These are phyloP conservation scores for Rhyacophila evoluta DNA, from an alignment of 2,888 invertebrate genomes.

Conservation along the genomic window DNA sequence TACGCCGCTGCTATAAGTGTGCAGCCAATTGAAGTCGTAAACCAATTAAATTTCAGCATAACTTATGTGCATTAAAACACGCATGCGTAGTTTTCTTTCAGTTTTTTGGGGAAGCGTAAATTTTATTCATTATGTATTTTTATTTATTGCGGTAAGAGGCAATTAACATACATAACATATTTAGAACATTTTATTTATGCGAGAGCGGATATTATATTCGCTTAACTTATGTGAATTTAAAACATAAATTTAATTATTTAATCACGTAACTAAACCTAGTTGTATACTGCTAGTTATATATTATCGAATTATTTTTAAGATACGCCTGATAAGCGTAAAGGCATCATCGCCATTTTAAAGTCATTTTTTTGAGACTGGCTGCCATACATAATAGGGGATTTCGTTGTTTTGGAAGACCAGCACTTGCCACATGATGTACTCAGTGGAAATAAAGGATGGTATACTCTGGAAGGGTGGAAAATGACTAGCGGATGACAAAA, in stretches of 20 bases:
- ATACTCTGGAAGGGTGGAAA: too few relatives aligned
- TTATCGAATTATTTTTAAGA: too few relatives aligned
- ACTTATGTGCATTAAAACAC: not conserved
- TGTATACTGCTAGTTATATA: too few relatives aligned
- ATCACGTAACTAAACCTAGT: too few relatives aligned
- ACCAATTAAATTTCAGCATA: not conserved
- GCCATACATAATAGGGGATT: too few relatives aligned
- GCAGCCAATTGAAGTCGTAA: not conserved
- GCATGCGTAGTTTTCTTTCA: not conserved
- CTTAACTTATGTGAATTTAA: constrained; percentile 4
- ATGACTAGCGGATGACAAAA: too few relatives aligned
- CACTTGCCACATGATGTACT: too few relatives aligned
- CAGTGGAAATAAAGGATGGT: too few relatives aligned
- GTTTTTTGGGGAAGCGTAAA: not conserved
- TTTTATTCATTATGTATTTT: not conserved
- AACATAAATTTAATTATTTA: not conserved
- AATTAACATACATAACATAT: not conserved
- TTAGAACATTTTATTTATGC: constrained; percentile 2
- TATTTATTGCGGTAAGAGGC: not conserved
- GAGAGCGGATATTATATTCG: constrained; percentile 3
- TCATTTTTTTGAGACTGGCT: too few relatives aligned
- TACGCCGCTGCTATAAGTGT: not conserved
- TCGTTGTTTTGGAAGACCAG: too few relatives aligned
- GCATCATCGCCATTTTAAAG: too few relatives aligned
- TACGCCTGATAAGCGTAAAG: too few relatives aligned